Conservation (phyloP, 2,113 vertebrate genomes). For the Circaetus cinerascens region DNA sequence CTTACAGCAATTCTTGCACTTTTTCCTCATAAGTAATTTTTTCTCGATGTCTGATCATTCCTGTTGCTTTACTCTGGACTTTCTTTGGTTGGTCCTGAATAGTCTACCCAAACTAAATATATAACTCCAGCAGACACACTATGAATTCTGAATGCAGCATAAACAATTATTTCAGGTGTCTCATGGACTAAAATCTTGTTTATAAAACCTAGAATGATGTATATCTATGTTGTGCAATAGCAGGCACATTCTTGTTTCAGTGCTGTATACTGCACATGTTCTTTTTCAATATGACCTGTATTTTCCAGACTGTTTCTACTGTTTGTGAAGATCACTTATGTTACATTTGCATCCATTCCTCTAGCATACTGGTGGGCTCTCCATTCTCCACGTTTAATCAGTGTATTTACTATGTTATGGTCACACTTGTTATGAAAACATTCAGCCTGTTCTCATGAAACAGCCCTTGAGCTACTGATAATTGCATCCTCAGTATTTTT, state of each 20-base stretch:
- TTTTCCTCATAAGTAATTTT: neutral
- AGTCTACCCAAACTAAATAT: neutral
- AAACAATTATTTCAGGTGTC: neutral
- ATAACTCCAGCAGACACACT: neutral
- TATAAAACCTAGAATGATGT: neutral
- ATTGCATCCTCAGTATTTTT: neutral
- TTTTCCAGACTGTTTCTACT: neutral
- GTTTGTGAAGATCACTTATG: neutral
- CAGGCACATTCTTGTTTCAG: accelerated
- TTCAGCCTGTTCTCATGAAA: neutral
- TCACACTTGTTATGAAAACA: neutral
- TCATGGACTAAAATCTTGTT: neutral
- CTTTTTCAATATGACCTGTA: neutral
- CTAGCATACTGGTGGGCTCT: neutral
- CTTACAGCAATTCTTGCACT: neutral
- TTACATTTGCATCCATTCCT: neutral
- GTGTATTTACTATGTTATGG: neutral
- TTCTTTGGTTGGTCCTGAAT: neutral
- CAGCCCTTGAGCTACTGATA: neutral
- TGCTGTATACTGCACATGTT: neutral
- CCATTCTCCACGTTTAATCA: neutral
- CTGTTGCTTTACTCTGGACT: neutral
- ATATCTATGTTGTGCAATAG: neutral
- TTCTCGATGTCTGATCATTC: neutral
- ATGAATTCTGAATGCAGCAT: neutral